phyloP scores from a whole-genome alignment of 1,140 invertebrate species.

The Procambarus clarkii region DNA sequence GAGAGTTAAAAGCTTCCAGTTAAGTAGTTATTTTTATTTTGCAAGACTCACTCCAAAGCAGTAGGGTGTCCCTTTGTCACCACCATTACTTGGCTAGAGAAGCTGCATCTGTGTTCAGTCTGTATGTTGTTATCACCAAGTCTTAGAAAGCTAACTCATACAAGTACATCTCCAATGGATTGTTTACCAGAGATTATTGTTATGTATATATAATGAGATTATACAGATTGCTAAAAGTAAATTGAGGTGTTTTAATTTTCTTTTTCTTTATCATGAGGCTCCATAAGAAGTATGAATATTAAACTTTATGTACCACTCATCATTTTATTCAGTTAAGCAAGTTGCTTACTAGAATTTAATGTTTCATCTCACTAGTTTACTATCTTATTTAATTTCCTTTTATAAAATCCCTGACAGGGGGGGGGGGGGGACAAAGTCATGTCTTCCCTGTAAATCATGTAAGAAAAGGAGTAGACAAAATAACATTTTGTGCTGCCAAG shows the following conservation, averaged over 20 bases:
- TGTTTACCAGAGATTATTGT: constrained; percentile 68
- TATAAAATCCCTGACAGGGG: no score
- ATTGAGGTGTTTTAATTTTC: constrained; percentile 10
- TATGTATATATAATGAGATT: constrained; percentile 64
- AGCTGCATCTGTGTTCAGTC: constrained; percentile 49
- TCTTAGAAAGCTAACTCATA: constrained; percentile 63
- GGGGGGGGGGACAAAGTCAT: no score
- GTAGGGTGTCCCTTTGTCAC: constrained; percentile 56
- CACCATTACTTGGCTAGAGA: constrained; percentile 57
- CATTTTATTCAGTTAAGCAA: no score
- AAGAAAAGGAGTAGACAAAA: no score
- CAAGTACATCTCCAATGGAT: constrained; percentile 61
- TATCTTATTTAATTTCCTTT: no score
- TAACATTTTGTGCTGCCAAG: no score
- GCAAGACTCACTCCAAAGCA: constrained; percentile 28
- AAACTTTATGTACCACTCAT: no score
- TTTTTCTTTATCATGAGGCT: not conserved
- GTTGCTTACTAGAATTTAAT: no score
- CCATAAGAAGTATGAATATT: not conserved
- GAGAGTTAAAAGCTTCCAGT: constrained; percentile 42
- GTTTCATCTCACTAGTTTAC: no score
- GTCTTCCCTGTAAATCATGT: no score
- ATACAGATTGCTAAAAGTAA: constrained; percentile 58
- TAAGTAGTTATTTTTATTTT: constrained; percentile 49
- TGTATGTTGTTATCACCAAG: constrained; percentile 64